Percentiles rank a stretch among this genome's conserved stretches.
phyloP scores from a whole-genome alignment of 2,888 invertebrate species.

The Polydrusus tereticollis region DNA sequence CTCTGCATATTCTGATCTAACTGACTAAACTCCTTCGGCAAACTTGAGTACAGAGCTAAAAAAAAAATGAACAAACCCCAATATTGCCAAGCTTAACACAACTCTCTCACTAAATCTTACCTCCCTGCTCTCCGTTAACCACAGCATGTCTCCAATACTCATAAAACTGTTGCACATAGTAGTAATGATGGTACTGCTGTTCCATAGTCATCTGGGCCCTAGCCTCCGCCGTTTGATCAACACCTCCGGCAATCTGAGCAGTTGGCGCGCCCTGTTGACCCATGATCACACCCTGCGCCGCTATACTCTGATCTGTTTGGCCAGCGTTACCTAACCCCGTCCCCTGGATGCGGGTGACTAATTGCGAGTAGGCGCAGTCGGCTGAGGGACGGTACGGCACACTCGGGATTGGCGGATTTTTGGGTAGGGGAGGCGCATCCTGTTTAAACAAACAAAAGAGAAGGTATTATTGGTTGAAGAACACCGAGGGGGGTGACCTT shows the following conservation, averaged over 20 bases:
- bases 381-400: constrained; percentile 85
- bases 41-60: constrained; percentile 51
- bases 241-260: not conserved
- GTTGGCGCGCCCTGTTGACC: constrained; percentile 53
- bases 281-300: constrained; percentile 64
- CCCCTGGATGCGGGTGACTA: constrained; percentile 85
- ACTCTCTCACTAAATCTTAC: constrained; percentile 39
- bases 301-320: not conserved
- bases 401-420: constrained; percentile 64
- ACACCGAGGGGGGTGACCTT: constrained; percentile 29
- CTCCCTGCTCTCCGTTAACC: constrained; percentile 56
- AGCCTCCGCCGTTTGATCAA: not conserved
- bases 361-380: constrained; percentile 89
- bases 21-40: constrained; percentile 55
- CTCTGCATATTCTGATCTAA: constrained; percentile 57
- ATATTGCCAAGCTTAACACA: too few relatives aligned
- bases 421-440: constrained; percentile 33
- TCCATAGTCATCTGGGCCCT: constrained; percentile 59
- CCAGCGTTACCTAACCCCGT: not conserved
- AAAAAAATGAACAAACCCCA: constrained; percentile 4
- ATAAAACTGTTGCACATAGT: constrained; percentile 64
- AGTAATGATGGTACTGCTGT: constrained; percentile 65
- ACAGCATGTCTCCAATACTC: constrained; percentile 65
- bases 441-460: constrained; percentile 32
- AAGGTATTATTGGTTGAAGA: constrained; percentile 27